These are phyloP conservation scores for Diorhabda carinulata DNA, from an alignment of 1,140 invertebrate species.

Conservation along the genomic window DNA sequence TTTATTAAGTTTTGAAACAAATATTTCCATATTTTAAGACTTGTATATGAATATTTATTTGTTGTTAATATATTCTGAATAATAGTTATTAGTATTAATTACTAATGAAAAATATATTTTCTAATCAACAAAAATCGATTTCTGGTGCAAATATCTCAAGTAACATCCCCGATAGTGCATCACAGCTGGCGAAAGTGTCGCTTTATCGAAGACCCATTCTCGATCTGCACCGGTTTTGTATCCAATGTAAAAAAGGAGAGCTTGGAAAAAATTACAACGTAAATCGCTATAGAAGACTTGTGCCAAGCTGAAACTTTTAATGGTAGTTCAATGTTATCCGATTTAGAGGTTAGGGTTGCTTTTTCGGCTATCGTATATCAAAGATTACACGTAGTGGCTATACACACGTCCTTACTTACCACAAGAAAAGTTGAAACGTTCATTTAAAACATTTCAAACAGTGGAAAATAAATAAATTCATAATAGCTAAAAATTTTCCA, in stretches of 20 bases:
- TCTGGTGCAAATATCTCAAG: no score
- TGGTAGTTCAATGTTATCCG: constrained; percentile 34
- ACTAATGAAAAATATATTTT: no score
- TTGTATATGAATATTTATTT: no score
- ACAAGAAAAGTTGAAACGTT: neutral
- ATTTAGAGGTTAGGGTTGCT: constrained; percentile 26
- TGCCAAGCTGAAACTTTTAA: constrained; percentile 26
- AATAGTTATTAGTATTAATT: no score
- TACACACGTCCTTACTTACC: neutral
- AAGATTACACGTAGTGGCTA: constrained; percentile 27
- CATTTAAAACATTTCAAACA: neutral
- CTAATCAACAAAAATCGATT: no score
- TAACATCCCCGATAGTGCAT: neutral
- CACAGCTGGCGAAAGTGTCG: neutral
- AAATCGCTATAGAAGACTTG: constrained; percentile 1
- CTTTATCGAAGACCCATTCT: constrained; percentile 1
- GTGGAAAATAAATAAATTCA: neutral
- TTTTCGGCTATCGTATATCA: constrained; percentile 33
- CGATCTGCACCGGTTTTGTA: neutral
- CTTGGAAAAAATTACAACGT: constrained; percentile 7
- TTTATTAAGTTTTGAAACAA: no score
- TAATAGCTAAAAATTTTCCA: no score
- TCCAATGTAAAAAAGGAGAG: neutral
- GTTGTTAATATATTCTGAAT: no score
- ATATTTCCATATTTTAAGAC: no score